Percentiles rank a stretch among this genome's conserved stretches.
Evolutionary conservation across 2,113 vertebrate genomes (phyloP).

Genomic region (Hepsetus odoe): DNA sequence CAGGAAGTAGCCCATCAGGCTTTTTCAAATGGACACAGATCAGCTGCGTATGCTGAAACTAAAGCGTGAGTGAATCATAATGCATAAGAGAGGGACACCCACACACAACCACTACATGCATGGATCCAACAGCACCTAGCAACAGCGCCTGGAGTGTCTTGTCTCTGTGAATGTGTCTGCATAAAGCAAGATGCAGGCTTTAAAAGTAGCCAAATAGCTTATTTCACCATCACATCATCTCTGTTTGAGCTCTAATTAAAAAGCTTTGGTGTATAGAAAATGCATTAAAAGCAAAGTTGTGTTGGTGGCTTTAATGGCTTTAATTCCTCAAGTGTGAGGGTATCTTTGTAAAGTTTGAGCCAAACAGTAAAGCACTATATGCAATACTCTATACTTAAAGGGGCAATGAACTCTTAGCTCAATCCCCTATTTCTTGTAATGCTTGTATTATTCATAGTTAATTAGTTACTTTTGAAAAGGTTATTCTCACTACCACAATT

Average conservation of each 20-base stretch:
- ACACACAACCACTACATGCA: slow-evolving; percentile 15
- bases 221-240: not conserved
- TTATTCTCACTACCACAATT: too few relatives aligned
- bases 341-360: not conserved
- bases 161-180: not conserved
- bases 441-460: too few relatives aligned
- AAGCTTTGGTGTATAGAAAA: not conserved
- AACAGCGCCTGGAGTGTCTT: slow-evolving; percentile 3
- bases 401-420: not conserved
- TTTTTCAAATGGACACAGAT: slow-evolving; percentile 16
- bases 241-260: not conserved
- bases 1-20: not conserved
- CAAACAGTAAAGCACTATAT: not conserved
- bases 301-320: not conserved
- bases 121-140: slow-evolving; percentile 30
- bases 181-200: slow-evolving; percentile 8
- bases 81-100: slow-evolving; percentile 25
- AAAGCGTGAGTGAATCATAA: slow-evolving; percentile 29
- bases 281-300: slow-evolving; percentile 2
- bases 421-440: too few relatives aligned
- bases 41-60: slow-evolving; percentile 4
- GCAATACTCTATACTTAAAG: not conserved
- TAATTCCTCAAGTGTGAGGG: not conserved
- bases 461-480: too few relatives aligned
- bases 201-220: not conserved